Conservation (phyloP, 2,888 invertebrate genomes). For the Biston stratarius region DNA sequence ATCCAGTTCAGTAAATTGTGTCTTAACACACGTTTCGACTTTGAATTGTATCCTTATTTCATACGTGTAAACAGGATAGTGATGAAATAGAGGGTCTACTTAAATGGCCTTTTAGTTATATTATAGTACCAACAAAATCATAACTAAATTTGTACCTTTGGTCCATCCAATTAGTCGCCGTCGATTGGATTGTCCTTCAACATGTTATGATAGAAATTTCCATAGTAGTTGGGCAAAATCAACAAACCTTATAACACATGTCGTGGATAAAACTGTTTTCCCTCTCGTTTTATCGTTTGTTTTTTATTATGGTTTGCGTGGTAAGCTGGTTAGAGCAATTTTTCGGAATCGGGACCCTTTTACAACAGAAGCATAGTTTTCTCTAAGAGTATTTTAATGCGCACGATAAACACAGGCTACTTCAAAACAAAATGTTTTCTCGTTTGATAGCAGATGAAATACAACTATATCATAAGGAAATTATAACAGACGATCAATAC, state of each 20-base stretch:
- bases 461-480: background rate
- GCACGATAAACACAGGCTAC: too few relatives aligned
- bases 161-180: background rate
- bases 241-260: background rate
- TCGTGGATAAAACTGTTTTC: background rate
- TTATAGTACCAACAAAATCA: background rate
- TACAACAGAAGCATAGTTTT: too few relatives aligned
- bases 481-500: slow-evolving; percentile 74
- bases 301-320: too few relatives aligned
- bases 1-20: background rate
- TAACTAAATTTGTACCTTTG: background rate
- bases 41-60: background rate
- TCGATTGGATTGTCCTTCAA: slow-evolving; percentile 2
- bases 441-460: too few relatives aligned
- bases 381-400: too few relatives aligned
- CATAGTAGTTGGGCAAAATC: background rate
- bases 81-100: background rate
- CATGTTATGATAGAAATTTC: background rate
- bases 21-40: background rate
- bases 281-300: too few relatives aligned
- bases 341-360: too few relatives aligned
- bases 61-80: background rate
- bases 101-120: background rate
- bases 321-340: too few relatives aligned
- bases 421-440: too few relatives aligned